Conservation (phyloP, 2,113 vertebrate species). For the Atractosteus spatula region DNA sequence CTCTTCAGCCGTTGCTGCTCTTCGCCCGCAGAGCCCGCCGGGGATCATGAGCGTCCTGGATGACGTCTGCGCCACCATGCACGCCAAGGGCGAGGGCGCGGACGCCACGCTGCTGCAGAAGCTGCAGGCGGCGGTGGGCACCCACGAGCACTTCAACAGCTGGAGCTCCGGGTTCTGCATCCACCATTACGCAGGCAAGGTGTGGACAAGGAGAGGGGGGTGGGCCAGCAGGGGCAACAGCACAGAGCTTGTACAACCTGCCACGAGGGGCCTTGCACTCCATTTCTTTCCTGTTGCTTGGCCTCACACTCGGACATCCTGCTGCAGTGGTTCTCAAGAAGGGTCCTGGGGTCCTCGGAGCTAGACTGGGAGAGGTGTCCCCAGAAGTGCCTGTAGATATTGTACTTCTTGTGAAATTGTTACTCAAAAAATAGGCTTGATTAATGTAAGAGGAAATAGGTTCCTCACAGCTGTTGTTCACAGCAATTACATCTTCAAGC, state of each 20-base stretch:
- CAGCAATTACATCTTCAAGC: no score
- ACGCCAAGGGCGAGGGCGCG: constrained; percentile 87
- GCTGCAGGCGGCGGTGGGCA: constrained; percentile 84
- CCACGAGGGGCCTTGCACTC: background rate
- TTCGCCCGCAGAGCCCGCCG: constrained; percentile 74
- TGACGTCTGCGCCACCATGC: constrained; percentile 95
- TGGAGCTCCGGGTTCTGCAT: constrained; percentile 90
- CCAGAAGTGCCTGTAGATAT: no score
- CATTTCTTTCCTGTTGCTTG: no score
- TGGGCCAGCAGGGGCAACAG: no score
- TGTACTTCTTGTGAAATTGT: no score
- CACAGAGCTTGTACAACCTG: background rate
- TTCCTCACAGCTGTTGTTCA: no score
- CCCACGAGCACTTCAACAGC: constrained; percentile 94
- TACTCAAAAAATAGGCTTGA: no score
- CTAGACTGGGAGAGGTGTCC: no score
- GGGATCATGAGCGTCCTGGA: constrained; percentile 97
- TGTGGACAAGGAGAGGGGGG: constrained; percentile 33
- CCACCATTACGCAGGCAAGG: constrained; percentile 96
- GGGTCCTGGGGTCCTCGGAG: no score
- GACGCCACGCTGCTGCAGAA: constrained; percentile 92
- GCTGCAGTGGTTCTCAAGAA: no score
- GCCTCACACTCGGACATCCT: no score
- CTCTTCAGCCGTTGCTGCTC: background rate
- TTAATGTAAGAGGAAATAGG: no score